A percentile compares a stretch with the other conserved stretches of the same genome.
Evolutionary conservation across 2,797 vertebrate genomes (phyloP).

Genomic region (Arnoldichthys spilopterus): DNA sequence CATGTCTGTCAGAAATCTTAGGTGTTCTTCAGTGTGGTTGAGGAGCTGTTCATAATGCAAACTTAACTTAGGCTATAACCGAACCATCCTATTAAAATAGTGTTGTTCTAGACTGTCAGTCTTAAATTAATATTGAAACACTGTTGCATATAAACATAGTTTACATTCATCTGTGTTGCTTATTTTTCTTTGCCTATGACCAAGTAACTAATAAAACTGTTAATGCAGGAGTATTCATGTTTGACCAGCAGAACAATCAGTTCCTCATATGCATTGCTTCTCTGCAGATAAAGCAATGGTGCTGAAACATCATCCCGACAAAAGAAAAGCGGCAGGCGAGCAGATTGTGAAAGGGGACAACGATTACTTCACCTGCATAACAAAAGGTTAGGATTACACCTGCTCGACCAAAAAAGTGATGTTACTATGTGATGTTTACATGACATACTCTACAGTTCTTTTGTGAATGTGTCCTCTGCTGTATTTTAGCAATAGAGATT

Average conservation of each 20-base stretch:
- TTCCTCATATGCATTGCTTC: neutral
- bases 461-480: neutral
- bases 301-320: slow-evolving; percentile 98
- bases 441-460: neutral
- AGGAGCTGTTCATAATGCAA: no score
- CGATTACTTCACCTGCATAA: slow-evolving; percentile 90
- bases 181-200: neutral
- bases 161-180: neutral
- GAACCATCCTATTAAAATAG: no score
- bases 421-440: neutral
- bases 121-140: no score
- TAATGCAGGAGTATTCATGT: neutral
- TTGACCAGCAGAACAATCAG: neutral
- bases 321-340: slow-evolving; percentile 96
- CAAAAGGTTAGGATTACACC: slow-evolving; percentile 74
- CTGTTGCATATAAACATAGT: neutral
- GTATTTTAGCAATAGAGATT: slow-evolving; percentile 88
- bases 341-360: slow-evolving; percentile 96
- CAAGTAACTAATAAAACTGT: neutral
- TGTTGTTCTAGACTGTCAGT: no score
- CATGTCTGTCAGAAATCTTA: no score
- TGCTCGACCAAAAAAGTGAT: neutral
- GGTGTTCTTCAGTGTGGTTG: no score
- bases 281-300: slow-evolving; percentile 95
- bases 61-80: no score